phyloP scores from a whole-genome alignment of 2,113 vertebrate species.

The Labeo rohita region DNA sequence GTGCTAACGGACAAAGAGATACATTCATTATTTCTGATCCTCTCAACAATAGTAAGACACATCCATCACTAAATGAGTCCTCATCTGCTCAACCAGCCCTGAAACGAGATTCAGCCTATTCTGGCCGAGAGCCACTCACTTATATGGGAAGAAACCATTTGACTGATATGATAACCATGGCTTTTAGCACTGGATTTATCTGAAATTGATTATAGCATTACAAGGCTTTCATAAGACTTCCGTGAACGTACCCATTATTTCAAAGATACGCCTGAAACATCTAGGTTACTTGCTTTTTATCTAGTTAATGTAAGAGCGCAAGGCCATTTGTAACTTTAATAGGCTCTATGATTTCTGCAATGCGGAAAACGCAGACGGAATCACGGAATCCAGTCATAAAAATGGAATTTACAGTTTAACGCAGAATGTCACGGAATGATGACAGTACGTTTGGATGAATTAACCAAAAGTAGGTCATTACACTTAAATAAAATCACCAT shows the following conservation, averaged over 20 bases:
- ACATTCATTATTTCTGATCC: conserved; percentile 66
- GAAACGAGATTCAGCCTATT: background rate
- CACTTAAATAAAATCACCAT: too few species aligned
- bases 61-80: background rate
- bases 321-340: too few species aligned
- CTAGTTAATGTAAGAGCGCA: background rate
- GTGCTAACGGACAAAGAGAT: conserved; percentile 62
- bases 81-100: conserved; percentile 14
- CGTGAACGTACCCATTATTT: background rate
- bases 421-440: too few species aligned
- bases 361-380: too few species aligned
- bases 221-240: background rate
- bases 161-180: background rate
- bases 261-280: background rate
- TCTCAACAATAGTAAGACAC: conserved; percentile 62
- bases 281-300: background rate
- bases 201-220: background rate
- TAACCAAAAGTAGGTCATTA: too few species aligned
- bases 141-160: background rate
- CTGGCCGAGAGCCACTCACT: background rate
- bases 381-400: too few species aligned
- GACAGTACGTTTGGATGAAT: too few species aligned
- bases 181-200: background rate
- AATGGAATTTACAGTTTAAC: too few species aligned
- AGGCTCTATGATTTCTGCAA: too few species aligned